phyloP scores from a whole-genome alignment of 1,140 invertebrate species.

The Bombus cullumanus region DNA sequence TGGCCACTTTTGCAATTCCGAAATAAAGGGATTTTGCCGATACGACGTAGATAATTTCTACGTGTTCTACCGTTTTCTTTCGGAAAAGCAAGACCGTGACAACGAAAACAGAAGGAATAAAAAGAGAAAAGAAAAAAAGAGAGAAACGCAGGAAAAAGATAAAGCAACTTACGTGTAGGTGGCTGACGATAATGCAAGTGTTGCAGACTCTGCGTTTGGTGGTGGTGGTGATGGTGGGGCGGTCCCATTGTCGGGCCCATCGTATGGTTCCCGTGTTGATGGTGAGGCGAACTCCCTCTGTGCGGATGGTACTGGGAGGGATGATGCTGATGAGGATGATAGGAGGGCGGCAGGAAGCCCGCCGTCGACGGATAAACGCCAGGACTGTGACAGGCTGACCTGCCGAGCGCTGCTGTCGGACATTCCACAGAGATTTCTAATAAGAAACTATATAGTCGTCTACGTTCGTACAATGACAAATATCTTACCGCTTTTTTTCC shows the following conservation, averaged over 20 bases:
- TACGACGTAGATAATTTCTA: rapidly evolving
- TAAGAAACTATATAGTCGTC: conserved; percentile 10
- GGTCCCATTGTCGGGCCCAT: conserved; percentile 80
- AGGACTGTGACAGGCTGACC: conserved; percentile 84
- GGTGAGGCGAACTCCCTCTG: conserved; percentile 79
- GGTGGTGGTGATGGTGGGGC: conserved; percentile 80
- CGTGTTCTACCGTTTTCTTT: background rate
- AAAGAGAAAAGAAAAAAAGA: background rate
- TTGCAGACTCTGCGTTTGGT: conserved; percentile 80
- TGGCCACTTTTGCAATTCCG: no score
- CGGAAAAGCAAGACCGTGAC: no score
- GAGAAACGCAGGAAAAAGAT: background rate
- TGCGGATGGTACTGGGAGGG: conserved; percentile 80
- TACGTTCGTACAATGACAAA: background rate
- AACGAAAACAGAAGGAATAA: no score
- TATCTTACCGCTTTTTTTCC: background rate
- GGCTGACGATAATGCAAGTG: conserved; percentile 81
- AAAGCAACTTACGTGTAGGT: conserved; percentile 78
- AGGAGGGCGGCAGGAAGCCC: conserved; percentile 77
- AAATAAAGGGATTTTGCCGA: background rate
- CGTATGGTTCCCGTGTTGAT: conserved; percentile 76
- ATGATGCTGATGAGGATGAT: conserved; percentile 80
- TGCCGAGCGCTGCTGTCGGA: conserved; percentile 78
- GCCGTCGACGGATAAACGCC: conserved; percentile 77
- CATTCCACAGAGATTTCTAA: conserved; percentile 30